These are phyloP conservation scores for Helostoma temminkii DNA, from an alignment of 2,797 vertebrate genomes.

Conservation along the genomic window DNA sequence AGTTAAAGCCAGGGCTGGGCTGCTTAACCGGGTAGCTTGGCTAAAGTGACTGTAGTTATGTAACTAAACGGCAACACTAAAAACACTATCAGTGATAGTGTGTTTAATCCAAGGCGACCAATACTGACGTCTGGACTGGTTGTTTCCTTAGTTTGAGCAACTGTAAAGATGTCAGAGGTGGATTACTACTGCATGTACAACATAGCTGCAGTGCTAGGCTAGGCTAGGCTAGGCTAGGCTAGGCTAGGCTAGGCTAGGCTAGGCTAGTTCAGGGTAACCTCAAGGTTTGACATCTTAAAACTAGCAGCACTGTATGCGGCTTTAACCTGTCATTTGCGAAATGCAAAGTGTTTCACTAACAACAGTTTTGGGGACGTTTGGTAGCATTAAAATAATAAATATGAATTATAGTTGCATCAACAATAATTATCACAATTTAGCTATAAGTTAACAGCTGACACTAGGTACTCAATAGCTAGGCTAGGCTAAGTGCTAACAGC, in stretches of 20 bases:
- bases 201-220: slow-evolving; percentile 26
- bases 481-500: slow-evolving; percentile 27
- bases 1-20: slow-evolving; percentile 38
- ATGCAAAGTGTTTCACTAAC: rapidly evolving
- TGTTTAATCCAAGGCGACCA: background rate
- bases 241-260: slow-evolving; percentile 46
- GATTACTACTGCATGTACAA: background rate
- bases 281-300: slow-evolving; percentile 4
- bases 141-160: background rate
- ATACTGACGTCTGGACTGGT: rapidly evolving
- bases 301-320: background rate
- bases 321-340: background rate
- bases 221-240: slow-evolving; percentile 57
- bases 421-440: no score
- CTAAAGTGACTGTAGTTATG: background rate
- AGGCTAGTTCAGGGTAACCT: slow-evolving; percentile 38
- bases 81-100: rapidly evolving
- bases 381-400: no score
- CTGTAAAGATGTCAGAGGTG: background rate
- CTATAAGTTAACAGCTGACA: background rate
- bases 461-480: background rate
- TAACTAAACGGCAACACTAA: background rate
- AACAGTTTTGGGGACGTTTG: background rate
- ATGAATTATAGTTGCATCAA: no score
- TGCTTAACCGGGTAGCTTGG: slow-evolving; percentile 1